Evolutionary conservation across 2,888 invertebrate genomes (phyloP).

Genomic region (Scaptodrosophila latifasciaeformis): DNA sequence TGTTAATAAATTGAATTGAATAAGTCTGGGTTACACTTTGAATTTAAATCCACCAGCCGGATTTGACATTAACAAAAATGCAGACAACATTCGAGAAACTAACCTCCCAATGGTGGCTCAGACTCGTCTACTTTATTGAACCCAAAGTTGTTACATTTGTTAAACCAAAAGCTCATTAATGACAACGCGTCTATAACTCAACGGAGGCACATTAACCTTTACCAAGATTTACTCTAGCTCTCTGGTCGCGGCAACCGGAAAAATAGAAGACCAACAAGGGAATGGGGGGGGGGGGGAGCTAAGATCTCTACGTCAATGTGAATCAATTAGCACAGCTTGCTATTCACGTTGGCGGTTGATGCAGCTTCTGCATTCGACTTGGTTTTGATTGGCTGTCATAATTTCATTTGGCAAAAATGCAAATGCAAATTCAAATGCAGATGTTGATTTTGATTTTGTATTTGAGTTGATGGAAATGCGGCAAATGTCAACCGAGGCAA

Average conservation of each 20-base stretch:
- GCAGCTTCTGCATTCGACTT: too few species aligned
- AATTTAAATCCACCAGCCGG: conserved; percentile 7
- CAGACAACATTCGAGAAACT: too few species aligned
- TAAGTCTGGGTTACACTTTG: background rate
- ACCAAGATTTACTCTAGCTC: conserved; percentile 1
- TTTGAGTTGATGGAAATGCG: background rate
- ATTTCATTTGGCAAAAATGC: conserved; percentile 32
- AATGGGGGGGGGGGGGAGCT: background rate
- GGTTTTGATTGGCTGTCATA: conserved; percentile 14
- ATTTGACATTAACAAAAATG: conserved; percentile 8
- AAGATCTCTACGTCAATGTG: conserved; percentile 15
- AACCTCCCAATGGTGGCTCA: too few species aligned
- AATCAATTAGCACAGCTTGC: conserved; percentile 46
- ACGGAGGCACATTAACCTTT: conserved; percentile 61
- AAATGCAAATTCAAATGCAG: conserved; percentile 16
- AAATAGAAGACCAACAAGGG: conserved; percentile 39
- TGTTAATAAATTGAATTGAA: conserved; percentile 43
- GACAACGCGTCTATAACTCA: conserved; percentile 55
- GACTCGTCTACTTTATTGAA: conserved; percentile 2
- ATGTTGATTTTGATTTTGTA: background rate
- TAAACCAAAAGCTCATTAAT: conserved; percentile 51
- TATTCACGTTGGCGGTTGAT: conserved; percentile 19
- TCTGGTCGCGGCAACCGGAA: conserved; percentile 30
- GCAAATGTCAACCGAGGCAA: background rate
- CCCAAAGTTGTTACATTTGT: conserved; percentile 20